phyloP scores from a whole-genome alignment of 2,888 invertebrate species.

The Phragmatobia fuliginosa region DNA sequence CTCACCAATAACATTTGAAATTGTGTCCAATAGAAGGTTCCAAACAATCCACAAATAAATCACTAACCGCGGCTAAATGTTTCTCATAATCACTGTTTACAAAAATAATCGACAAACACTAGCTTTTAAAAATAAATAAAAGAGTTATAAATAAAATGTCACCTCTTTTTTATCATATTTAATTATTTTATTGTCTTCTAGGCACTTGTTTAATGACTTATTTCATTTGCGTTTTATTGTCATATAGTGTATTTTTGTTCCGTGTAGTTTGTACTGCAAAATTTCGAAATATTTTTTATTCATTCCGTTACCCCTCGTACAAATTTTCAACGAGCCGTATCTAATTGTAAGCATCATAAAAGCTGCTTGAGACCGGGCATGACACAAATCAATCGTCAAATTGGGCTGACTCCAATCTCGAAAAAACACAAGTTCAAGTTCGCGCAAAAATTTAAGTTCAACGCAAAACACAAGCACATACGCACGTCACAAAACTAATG shows the following conservation, averaged over 20 bases:
- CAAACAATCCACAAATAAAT: slow-evolving; percentile 47
- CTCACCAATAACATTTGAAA: slow-evolving; percentile 48
- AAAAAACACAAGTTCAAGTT: slow-evolving; percentile 71
- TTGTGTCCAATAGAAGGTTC: slow-evolving; percentile 36
- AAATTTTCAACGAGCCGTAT: slow-evolving; percentile 75
- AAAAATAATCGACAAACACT: slow-evolving; percentile 39
- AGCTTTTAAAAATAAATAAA: slow-evolving; percentile 46
- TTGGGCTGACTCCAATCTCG: slow-evolving; percentile 59
- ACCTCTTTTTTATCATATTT: slow-evolving; percentile 74
- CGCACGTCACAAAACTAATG: slow-evolving; percentile 61
- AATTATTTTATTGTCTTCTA: slow-evolving; percentile 59
- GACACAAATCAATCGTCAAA: slow-evolving; percentile 78
- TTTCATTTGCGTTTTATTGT: slow-evolving; percentile 66
- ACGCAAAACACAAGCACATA: slow-evolving; percentile 56
- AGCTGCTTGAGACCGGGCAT: slow-evolving; percentile 71
- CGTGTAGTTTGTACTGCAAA: slow-evolving; percentile 69
- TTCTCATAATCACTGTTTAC: slow-evolving; percentile 48
- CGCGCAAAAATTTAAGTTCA: slow-evolving; percentile 71
- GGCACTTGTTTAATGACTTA: slow-evolving; percentile 42
- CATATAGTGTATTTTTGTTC: slow-evolving; percentile 63
- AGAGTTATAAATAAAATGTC: slow-evolving; percentile 54
- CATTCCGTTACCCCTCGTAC: slow-evolving; percentile 76
- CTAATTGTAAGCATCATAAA: slow-evolving; percentile 83
- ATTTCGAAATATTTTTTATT: slow-evolving; percentile 74
- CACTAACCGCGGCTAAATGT: slow-evolving; percentile 42